Evolutionary conservation across 2,113 vertebrate genomes (phyloP).

Genomic region (Felis catus): F.catus_Fca126_mat1.0 CM031424.1:12384001-12384500

Average conservation of each 20-base stretch:
- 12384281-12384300: background rate
- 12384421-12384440: background rate
- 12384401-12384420: background rate
- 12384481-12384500: background rate
- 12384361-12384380: background rate
- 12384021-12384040: background rate
- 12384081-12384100: background rate
- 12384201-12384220: background rate
- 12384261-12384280: background rate
- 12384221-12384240: background rate
- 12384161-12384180: constrained; percentile 15
- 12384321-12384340: background rate
- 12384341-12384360: background rate
- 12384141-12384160: constrained; percentile 16
- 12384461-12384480: constrained; percentile 3
- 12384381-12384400: background rate
- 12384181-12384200: background rate
- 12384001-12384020: background rate
- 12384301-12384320: background rate
- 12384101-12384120: constrained; percentile 4
- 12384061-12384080: background rate
- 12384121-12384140: background rate
- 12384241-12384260: background rate
- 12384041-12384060: background rate
- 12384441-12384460: constrained; percentile 26